A percentile compares a stretch with the other conserved stretches of the same genome.
Evolutionary conservation across 2,888 invertebrate species (phyloP).

Genomic region (Apodemia duryi): DNA sequence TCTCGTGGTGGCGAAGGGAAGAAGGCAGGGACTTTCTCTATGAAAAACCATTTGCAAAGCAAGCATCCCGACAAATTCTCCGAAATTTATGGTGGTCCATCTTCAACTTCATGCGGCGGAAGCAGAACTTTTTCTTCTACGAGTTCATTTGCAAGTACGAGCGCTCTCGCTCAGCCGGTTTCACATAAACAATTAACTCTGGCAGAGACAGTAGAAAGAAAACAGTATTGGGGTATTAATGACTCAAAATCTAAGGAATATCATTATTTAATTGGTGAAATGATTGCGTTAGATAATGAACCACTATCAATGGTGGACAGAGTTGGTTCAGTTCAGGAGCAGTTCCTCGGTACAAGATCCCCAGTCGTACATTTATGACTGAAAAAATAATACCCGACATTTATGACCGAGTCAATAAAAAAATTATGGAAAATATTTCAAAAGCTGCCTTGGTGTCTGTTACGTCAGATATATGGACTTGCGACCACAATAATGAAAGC

Average conservation of each 20-base stretch:
- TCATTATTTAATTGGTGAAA: constrained; percentile 30
- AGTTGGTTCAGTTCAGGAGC: constrained; percentile 36
- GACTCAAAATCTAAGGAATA: constrained; percentile 28
- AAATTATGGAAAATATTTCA: constrained; percentile 30
- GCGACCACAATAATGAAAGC: constrained; percentile 28
- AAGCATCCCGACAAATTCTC: background rate
- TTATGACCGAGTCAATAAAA: constrained; percentile 26
- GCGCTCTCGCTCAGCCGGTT: background rate
- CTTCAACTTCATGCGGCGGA: too few relatives aligned
- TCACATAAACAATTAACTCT: too few relatives aligned
- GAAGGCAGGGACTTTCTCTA: background rate
- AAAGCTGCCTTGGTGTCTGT: constrained; percentile 30
- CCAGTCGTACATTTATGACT: constrained; percentile 30
- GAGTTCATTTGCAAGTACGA: background rate
- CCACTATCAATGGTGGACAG: constrained; percentile 38
- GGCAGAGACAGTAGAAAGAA: too few relatives aligned
- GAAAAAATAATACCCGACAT: constrained; percentile 32
- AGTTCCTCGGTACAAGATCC: constrained; percentile 30
- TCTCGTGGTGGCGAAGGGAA: background rate
- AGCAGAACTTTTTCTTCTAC: background rate
- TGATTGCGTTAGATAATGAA: constrained; percentile 27
- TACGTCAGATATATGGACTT: constrained; percentile 35
- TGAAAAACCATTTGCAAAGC: background rate
- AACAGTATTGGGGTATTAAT: constrained; percentile 18
- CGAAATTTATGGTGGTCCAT: background rate